phyloP scores from a whole-genome alignment of 2,888 invertebrate genomes.

The Hypena proboscidalis region DNA sequence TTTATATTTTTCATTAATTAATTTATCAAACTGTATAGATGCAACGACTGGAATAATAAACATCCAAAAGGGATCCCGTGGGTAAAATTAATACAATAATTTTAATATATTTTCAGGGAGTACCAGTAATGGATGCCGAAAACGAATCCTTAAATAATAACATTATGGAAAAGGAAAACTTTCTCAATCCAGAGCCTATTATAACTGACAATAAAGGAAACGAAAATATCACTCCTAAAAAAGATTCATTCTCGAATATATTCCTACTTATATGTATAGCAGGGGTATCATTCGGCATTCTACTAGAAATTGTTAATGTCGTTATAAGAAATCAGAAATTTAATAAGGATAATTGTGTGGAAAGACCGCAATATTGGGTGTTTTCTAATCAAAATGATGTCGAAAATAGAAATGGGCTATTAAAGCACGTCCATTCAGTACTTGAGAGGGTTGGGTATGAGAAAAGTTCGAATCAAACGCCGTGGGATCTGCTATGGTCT shows the following conservation, averaged over 20 bases:
- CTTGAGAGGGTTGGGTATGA: slow-evolving; percentile 91
- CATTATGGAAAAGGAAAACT: slow-evolving; percentile 19
- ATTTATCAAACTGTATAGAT: too few species aligned
- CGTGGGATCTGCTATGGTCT: slow-evolving; percentile 97
- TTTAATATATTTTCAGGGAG: slow-evolving; percentile 35
- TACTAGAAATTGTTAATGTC: slow-evolving; percentile 62
- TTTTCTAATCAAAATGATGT: slow-evolving; percentile 83
- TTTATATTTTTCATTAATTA: too few species aligned
- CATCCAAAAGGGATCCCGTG: neutral
- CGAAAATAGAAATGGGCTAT: slow-evolving; percentile 86
- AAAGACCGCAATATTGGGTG: slow-evolving; percentile 81
- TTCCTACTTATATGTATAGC: slow-evolving; percentile 67
- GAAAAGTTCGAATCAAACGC: slow-evolving; percentile 78
- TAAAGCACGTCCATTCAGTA: slow-evolving; percentile 93
- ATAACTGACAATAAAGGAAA: slow-evolving; percentile 10
- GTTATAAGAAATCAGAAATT: slow-evolving; percentile 51
- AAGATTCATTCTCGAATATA: slow-evolving; percentile 47
- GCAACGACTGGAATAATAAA: too few species aligned
- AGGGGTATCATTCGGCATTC: slow-evolving; percentile 64
- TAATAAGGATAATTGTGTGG: slow-evolving; percentile 36
- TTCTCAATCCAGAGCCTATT: slow-evolving; percentile 21
- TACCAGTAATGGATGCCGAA: slow-evolving; percentile 17
- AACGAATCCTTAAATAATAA: slow-evolving; percentile 22
- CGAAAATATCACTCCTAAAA: slow-evolving; percentile 15
- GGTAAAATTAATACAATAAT: neutral